Evolutionary conservation across 2,888 invertebrate genomes (phyloP), one percentile per base, ranked within the genome.

Genomic region (Spialia ferax): DNA sequence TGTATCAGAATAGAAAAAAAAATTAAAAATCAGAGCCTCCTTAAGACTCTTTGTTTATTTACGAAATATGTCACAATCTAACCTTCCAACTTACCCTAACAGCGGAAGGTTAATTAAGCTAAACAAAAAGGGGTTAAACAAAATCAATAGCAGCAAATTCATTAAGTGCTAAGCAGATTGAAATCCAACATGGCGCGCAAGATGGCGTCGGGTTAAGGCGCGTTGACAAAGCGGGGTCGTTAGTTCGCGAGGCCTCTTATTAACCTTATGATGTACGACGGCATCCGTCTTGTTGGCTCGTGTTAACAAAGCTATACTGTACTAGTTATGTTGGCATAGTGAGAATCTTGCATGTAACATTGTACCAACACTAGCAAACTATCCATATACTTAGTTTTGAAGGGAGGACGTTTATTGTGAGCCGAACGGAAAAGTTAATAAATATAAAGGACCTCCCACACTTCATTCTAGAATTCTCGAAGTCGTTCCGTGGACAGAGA

Each of bases 251-350:
- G 93, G 92, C 93, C 93, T 91, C 93, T 94, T 94, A 94, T 94
- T 94, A 94, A 94, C 94, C 92, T 94, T 94, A 94, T 94, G 94
- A 94, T 91, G 93, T 91, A 94, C 89, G 91, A 81, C 84, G 86
- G 84, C 88, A 93, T 93, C 88, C 69, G 66, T 75, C 75, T 73
- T 89, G 81, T 84, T 83, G 77, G 78, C 81, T 80, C 77, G 76
- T 77, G 78, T 73, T 76, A 56, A 60, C 54, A 66, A 61, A 61
- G 66, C 66, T 55, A 26, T 48, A 35, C 57, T n/a, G 63, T 63
- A 35, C 15, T 23, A 20, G 29, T 56, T 48, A 29, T 18, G 29
- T 45, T 13, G 42, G 15, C 8, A 45, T 18, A 18, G 42, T 45
- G 42, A 18, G 42, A 45, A 38, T 38, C 38, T 45, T 15, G 15